Percentiles rank a stretch among this genome's conserved stretches.
phyloP scores from a whole-genome alignment of 2,113 vertebrate species.

The Scophthalmus maximus region DNA sequence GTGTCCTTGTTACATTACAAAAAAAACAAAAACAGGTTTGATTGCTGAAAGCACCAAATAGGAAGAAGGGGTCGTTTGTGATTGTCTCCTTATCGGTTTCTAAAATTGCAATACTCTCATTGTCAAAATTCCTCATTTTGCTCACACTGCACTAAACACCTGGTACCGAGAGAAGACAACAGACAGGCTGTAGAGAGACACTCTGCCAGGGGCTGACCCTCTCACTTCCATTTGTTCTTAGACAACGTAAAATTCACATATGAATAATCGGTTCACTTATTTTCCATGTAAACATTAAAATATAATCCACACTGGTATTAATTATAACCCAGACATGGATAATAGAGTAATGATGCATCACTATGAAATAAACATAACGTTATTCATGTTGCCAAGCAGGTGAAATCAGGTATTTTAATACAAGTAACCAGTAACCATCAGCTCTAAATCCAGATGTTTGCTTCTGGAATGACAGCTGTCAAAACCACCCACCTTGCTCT shows the following conservation, averaged over 20 bases:
- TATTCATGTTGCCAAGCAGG: no score
- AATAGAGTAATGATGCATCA: no score
- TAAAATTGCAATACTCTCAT: not conserved
- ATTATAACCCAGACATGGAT: not conserved
- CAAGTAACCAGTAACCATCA: no score
- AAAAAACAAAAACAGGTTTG: not conserved
- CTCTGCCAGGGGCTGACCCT: not conserved
- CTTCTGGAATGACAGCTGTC: conserved; percentile 8
- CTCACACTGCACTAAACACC: not conserved
- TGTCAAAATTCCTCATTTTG: not conserved
- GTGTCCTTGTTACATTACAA: not conserved
- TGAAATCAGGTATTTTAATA: no score
- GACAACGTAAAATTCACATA: no score
- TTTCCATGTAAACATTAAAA: not conserved
- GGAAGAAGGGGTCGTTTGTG: not conserved
- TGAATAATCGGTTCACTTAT: no score
- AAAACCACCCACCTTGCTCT: not conserved
- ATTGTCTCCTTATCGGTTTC: not conserved
- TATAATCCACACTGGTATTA: not conserved
- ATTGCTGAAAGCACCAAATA: not conserved
- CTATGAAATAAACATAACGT: no score
- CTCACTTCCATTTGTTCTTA: no score
- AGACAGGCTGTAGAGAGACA: not conserved
- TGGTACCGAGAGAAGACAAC: not conserved
- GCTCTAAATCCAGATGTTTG: not conserved